Evolutionary conservation across 1,140 invertebrate genomes (phyloP).

Genomic region (Nasonia longicornis): DNA sequence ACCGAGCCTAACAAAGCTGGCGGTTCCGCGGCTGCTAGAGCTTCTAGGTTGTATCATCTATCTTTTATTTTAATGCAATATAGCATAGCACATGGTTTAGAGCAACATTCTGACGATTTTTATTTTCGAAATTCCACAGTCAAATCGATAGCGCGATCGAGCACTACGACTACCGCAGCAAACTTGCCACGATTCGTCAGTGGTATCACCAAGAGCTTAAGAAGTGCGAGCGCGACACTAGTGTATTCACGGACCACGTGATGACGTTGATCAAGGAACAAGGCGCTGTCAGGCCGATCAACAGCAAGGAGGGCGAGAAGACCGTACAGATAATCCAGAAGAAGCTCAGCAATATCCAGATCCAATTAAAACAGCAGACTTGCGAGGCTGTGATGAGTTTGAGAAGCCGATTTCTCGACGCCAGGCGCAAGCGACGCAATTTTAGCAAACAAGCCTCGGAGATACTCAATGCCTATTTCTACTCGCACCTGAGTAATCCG

Average conservation of each 20-base stretch:
- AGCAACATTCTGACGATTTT: neutral
- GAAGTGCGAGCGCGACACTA: slow-evolving; percentile 99
- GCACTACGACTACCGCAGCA: slow-evolving; percentile 98
- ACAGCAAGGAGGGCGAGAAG: slow-evolving; percentile 94
- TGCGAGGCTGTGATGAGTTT: slow-evolving; percentile 99
- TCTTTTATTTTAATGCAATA: no score
- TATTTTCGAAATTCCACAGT: slow-evolving; percentile 61
- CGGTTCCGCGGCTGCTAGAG: slow-evolving; percentile 89
- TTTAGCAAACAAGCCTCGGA: slow-evolving; percentile 99
- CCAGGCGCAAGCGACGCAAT: slow-evolving; percentile 97
- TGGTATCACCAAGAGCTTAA: slow-evolving; percentile 99
- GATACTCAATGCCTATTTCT: slow-evolving; percentile 99
- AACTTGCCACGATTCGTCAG: slow-evolving; percentile 97
- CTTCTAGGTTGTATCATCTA: slow-evolving; percentile 80
- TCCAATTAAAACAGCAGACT: slow-evolving; percentile 99
- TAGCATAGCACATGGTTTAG: no score
- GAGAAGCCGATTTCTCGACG: slow-evolving; percentile 92
- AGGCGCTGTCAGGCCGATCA: slow-evolving; percentile 94
- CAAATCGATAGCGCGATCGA: slow-evolving; percentile 96
- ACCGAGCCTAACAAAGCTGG: slow-evolving; percentile 97
- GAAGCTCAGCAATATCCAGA: slow-evolving; percentile 99
- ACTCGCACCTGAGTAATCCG: slow-evolving; percentile 98
- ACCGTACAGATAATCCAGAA: slow-evolving; percentile 99
- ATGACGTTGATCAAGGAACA: slow-evolving; percentile 98
- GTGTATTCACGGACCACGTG: slow-evolving; percentile 99